Base-by-base conservation (phyloP, 2,113 vertebrate genomes). In the Poeciliopsis occidentalis region DNA sequence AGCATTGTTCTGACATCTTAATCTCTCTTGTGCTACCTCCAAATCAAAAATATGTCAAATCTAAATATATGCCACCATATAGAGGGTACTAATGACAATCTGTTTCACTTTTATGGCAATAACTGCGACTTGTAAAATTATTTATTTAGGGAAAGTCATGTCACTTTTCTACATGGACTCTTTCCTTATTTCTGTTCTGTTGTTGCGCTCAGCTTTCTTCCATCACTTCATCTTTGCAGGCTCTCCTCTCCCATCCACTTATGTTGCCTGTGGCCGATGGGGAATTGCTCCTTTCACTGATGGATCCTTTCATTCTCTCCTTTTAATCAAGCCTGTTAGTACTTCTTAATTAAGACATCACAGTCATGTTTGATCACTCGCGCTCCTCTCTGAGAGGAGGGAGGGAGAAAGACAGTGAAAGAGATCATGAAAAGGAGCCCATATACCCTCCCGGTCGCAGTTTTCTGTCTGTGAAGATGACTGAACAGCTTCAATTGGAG, bases 331-430 rank as follows among this genome's bases (percentile, higher is more conserved):
- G 92, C 79, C 81, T 83, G 79, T 90, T 91, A 87, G 89, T 89
- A 88, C 87, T 88, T 93, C 84, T 93, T 94, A 95, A 95, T 95
- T 94, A 95, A 93, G 89, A 92, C 94, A 93, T 94, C 93, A 94
- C 77, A 94, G 93, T 32, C 4, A 34, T 29, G 78, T 95, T 93
- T 94, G 93, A 95, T 94, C 92, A 86, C 61, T 68, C 83, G 66
- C 12, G 69, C 82, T 88, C 79, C 84, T 85, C 72, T 75, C 41
- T 60, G 70, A 17, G 60, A 68, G 41, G 64, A n/a, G 67, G 19
- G 6, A 60, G 60, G 27, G 84, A 75, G 73, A 63, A 60, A 78
- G 81, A 73, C 37, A 65, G 71, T 63, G 73, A 79, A 41, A 82
- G 76, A 66, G 71, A 83, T 79, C 73, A 79, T 80, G 75, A 83